These are phyloP conservation scores for Cyprinodon diabolis DNA, from an alignment of 2,797 vertebrate genomes.

Conservation along the genomic window DNA sequence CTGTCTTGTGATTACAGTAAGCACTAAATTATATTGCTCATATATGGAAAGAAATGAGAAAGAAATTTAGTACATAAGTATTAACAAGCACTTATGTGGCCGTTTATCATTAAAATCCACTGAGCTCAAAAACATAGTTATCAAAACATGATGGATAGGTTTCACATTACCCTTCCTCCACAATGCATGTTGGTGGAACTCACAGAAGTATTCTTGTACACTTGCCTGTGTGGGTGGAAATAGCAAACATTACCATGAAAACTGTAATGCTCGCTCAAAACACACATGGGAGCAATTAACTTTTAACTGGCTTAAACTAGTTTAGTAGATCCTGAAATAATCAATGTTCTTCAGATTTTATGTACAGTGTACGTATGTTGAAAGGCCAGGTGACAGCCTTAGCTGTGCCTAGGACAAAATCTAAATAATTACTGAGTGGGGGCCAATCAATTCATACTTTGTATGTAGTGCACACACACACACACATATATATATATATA, in stretches of 20 bases:
- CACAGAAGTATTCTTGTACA: conserved; percentile 52
- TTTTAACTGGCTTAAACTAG: conserved; percentile 62
- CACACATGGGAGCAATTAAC: conserved; percentile 65
- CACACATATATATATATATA: too few relatives aligned
- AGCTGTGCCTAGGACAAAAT: too few relatives aligned
- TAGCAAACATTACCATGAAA: conserved; percentile 41
- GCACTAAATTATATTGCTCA: conserved; percentile 21
- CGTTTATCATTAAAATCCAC: conserved; percentile 46
- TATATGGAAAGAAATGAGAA: conserved; percentile 3
- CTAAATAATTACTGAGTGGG: too few relatives aligned
- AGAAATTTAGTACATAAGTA: conserved; percentile 1
- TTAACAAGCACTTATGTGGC: conserved; percentile 22
- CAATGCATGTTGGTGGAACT: conserved; percentile 47
- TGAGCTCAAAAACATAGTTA: conserved; percentile 53
- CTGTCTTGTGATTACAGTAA: conserved; percentile 24
- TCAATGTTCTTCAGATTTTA: conserved; percentile 51
- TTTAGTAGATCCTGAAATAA: conserved; percentile 66
- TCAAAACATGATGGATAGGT: conserved; percentile 67
- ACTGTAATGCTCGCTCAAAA: conserved; percentile 60
- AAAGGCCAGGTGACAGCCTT: too few relatives aligned
- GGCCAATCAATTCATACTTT: too few relatives aligned
- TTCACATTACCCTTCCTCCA: conserved; percentile 53
- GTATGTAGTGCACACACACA: too few relatives aligned
- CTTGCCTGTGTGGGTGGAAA: conserved; percentile 32
- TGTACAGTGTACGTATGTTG: not conserved